Percentiles rank a stretch among this genome's conserved stretches.
phyloP scores from a whole-genome alignment of 2,888 invertebrate genomes.

The Oconnorella tubifera region DNA sequence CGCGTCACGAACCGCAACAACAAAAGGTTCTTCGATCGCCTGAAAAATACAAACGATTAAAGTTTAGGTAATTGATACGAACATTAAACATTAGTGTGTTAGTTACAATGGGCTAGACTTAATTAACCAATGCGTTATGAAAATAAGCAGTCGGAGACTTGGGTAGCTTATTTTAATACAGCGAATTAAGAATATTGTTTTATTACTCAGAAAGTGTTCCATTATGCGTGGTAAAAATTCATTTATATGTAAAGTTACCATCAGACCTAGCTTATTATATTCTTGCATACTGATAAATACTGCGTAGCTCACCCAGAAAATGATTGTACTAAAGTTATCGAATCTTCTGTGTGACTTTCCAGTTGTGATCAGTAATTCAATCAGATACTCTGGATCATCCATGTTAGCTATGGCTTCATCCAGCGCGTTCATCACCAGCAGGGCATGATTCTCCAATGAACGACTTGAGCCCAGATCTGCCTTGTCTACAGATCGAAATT shows the following conservation, averaged over 20 bases:
- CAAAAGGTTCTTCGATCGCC: slow-evolving; percentile 85
- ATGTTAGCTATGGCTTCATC: slow-evolving; percentile 82
- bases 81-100: no score
- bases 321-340: slow-evolving; percentile 79
- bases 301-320: slow-evolving; percentile 77
- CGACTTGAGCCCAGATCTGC: slow-evolving; percentile 75
- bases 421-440: slow-evolving; percentile 77
- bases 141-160: no score
- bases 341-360: slow-evolving; percentile 79
- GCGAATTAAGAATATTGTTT: no score
- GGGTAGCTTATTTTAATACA: no score
- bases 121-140: no score
- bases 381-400: slow-evolving; percentile 78
- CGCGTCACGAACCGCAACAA: slow-evolving; percentile 78
- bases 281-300: no score
- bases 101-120: no score
- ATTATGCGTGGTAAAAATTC: no score
- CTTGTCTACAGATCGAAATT: slow-evolving; percentile 74
- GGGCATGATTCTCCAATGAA: slow-evolving; percentile 80
- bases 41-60: slow-evolving; percentile 52
- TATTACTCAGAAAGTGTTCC: no score
- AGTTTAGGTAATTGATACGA: no score
- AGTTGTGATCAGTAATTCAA: slow-evolving; percentile 75
- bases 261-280: no score
- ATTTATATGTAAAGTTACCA: no score